Percentiles rank a stretch among this genome's conserved stretches.
phyloP scores from a whole-genome alignment of 2,113 vertebrate species.

The Bubo scandiacus region DNA sequence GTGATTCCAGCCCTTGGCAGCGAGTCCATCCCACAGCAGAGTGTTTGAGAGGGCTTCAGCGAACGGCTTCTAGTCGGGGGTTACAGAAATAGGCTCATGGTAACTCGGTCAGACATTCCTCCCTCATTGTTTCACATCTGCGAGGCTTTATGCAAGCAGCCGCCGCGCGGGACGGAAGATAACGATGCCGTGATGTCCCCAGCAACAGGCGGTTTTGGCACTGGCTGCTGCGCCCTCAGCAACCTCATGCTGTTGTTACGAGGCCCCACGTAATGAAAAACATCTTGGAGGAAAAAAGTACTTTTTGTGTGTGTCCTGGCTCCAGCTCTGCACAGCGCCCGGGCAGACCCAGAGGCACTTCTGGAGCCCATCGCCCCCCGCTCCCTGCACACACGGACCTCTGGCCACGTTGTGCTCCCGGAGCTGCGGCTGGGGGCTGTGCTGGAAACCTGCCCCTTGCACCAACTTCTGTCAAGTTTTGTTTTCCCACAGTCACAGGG shows the following conservation, averaged over 20 bases:
- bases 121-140: not conserved
- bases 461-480: fast-evolving
- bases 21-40: fast-evolving
- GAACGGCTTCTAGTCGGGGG: not conserved
- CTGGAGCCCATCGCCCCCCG: fast-evolving
- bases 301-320: not conserved
- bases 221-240: fast-evolving
- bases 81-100: not conserved
- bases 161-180: fast-evolving
- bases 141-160: fast-evolving
- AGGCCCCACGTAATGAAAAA: not conserved
- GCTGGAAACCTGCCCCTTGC: not conserved
- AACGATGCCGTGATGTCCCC: not conserved
- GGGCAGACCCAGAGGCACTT: not conserved
- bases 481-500: not conserved
- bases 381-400: fast-evolving
- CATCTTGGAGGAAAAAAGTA: not conserved
- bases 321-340: fast-evolving
- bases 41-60: fast-evolving
- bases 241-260: fast-evolving
- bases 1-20: not conserved
- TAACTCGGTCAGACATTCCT: not conserved
- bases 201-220: not conserved
- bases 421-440: too few relatives aligned
- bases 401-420: not conserved